These are phyloP conservation scores for Andinoacara biseriatus DNA, from an alignment of 2,113 vertebrate species.

Conservation along the genomic window DNA sequence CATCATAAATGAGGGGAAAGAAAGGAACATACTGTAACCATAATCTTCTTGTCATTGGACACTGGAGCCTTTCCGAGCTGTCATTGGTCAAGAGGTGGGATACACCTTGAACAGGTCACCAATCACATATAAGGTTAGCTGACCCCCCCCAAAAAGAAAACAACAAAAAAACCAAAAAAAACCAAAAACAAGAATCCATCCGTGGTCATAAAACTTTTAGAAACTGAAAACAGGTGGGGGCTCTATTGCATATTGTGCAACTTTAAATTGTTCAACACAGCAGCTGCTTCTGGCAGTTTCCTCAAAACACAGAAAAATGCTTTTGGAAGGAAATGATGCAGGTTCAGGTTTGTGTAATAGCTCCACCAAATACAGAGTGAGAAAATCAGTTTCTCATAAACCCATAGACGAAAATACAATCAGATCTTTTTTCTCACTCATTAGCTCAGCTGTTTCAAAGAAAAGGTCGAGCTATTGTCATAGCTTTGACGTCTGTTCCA, in stretches of 20 bases:
- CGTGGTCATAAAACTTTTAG: not conserved
- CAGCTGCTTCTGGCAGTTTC: not conserved
- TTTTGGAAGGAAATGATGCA: not conserved
- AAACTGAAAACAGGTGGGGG: not conserved
- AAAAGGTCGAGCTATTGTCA: too few species aligned
- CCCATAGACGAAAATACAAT: not conserved
- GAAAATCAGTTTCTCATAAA: not conserved
- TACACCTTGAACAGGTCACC: not conserved
- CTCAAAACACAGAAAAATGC: not conserved
- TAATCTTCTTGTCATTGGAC: too few species aligned
- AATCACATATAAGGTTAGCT: too few species aligned
- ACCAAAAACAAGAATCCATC: not conserved
- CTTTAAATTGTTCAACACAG: not conserved
- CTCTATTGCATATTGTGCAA: not conserved
- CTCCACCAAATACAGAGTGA: not conserved
- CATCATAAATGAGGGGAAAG: not conserved
- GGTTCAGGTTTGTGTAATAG: not conserved
- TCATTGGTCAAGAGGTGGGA: not conserved
- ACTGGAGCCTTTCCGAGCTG: not conserved
- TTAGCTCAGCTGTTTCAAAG: too few species aligned
- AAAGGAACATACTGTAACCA: not conserved
- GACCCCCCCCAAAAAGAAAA: too few species aligned
- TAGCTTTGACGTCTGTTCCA: too few species aligned
- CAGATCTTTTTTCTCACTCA: not conserved
- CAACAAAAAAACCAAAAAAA: too few species aligned